Evolutionary conservation across 2,113 vertebrate species (phyloP).

Genomic region (Hyaena hyaena): DNA sequence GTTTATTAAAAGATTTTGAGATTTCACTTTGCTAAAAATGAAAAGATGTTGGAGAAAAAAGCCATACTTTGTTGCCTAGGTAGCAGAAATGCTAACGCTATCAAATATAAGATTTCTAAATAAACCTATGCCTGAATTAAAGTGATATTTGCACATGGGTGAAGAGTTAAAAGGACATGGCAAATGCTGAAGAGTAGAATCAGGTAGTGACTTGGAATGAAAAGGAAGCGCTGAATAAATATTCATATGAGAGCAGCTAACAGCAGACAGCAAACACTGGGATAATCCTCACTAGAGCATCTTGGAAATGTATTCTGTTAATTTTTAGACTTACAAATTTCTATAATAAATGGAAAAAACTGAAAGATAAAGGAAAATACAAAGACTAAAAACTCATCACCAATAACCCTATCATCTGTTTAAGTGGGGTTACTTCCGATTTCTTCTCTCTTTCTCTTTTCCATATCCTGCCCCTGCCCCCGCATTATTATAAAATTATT

Average conservation of each 20-base stretch:
- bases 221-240: not conserved
- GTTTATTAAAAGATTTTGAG: slow-evolving; percentile 62
- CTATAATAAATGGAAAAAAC: not conserved
- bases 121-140: slow-evolving; percentile 44
- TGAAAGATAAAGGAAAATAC: not conserved
- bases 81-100: slow-evolving; percentile 57
- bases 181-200: not conserved
- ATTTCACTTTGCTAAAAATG: slow-evolving; percentile 64
- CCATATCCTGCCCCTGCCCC: not conserved
- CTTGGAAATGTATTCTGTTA: not conserved
- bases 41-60: slow-evolving; percentile 52
- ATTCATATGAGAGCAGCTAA: not conserved
- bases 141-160: slow-evolving; percentile 5
- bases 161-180: not conserved
- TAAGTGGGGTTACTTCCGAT: not conserved
- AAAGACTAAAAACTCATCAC: slow-evolving; percentile 2
- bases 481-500: slow-evolving; percentile 6
- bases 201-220: not conserved
- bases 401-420: not conserved
- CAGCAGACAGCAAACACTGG: not conserved
- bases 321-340: not conserved
- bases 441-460: not conserved
- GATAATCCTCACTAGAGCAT: not conserved
- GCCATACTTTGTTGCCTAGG: slow-evolving; percentile 70
- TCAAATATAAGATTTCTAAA: slow-evolving; percentile 65